phyloP scores from a whole-genome alignment of 2,797 vertebrate genomes.

The Octomys mimax region DNA sequence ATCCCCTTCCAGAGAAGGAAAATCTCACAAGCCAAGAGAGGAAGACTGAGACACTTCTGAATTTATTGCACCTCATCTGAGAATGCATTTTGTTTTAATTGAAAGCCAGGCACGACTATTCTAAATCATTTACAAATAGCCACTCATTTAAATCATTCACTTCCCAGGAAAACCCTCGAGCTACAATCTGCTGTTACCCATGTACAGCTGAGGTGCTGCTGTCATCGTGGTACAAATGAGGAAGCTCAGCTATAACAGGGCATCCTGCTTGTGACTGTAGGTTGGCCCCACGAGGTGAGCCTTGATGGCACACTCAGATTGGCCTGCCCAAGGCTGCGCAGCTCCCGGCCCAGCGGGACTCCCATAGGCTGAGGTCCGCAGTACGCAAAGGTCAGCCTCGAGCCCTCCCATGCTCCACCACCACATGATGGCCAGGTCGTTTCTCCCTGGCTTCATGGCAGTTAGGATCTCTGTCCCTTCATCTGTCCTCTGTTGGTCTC shows the following conservation, averaged over 20 bases:
- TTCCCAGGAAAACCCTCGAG: neutral
- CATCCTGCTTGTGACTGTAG: neutral
- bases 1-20: neutral
- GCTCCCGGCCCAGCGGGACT: neutral
- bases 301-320: neutral
- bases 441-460: neutral
- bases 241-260: neutral
- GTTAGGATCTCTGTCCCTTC: neutral
- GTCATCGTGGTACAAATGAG: neutral
- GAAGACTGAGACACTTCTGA: neutral
- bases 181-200: neutral
- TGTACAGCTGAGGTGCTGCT: neutral
- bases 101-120: neutral
- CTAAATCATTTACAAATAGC: neutral
- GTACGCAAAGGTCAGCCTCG: neutral
- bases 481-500: neutral
- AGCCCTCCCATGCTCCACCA: neutral
- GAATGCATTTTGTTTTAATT: neutral
- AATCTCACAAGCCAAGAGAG: neutral
- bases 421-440: neutral
- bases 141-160: neutral
- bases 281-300: neutral
- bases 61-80: neutral
- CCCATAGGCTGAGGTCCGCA: neutral
- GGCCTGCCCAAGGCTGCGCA: neutral